Evolutionary conservation across 2,888 invertebrate species (phyloP), one percentile per base, ranked within the genome.

Genomic region (Panzeria rudis): DNA sequence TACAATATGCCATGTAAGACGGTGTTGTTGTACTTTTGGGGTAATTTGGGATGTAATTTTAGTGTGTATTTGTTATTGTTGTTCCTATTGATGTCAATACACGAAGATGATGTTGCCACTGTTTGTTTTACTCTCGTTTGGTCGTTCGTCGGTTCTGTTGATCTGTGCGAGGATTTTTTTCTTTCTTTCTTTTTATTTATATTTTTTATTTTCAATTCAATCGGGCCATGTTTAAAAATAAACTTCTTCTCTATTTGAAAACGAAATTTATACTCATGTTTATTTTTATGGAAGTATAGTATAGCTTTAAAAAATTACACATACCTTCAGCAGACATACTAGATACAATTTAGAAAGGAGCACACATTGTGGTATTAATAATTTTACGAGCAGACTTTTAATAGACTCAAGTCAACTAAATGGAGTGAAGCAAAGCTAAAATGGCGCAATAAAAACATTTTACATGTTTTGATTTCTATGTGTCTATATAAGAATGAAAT

Each of bases 191-290:
- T 32, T 52, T 56, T 32, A 32, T 56, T 32, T 56, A n/a, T 7
- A 8, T 29, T 38, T 52, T 13, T 62, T 17, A 20, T 0, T 71
- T 79, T 56, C 17, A 23, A 41, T 69, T 62, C 68, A 82, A 76
- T 62, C 62, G 75, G 81, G 75, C 75, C 75, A 76, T 62, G 81
- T 76, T 82, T 82, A 82, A 76, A 82, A 82, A 82, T 82, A 82
- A 82, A 71, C 75, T 69, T 68, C 56, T 47, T 59, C 61, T 82
- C 59, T 82, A 76, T 76, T 82, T 76, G 20, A 76, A 82, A 69
- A 69, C 68, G 76, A 82, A 82, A 76, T 82, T 76, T 71, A 62
- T 76, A 82, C 38, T 76, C 56, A 15, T 56, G 61, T 8, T 44
- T 61, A 52, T 50, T 52, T 13, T 9, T 50, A 47, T 64, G 62